Base-by-base conservation (phyloP, 2,113 vertebrate genomes). In the Tetraodon nigroviridis region DNA sequence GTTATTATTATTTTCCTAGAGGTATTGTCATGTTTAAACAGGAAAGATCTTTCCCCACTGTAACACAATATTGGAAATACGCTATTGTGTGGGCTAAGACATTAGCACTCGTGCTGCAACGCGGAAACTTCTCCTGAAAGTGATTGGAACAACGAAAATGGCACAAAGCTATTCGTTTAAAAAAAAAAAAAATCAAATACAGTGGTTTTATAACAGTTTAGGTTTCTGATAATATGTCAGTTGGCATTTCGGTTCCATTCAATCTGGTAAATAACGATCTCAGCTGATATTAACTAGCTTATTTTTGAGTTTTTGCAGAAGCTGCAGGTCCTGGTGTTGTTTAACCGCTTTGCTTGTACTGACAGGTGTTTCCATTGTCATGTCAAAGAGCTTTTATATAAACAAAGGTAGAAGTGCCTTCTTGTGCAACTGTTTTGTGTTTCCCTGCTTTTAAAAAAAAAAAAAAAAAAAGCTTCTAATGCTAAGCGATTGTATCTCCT, bases 21-120 rank as follows among this genome's bases (percentile, higher is more conserved):
- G 50, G 5, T 19, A 49, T 20, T 47, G 46, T 71, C 46, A 16
- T 47, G 63, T 61, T 57, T 47, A 13, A 42, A 72, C 63, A 61
- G 29, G 63, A 57, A 47, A 56, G 29, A 21, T 27, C 52, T 40
- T 46, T 60, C 10, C 46, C 55, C 56, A 50, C 18, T 44, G 37
- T 22, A 51, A 37, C 46, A 45, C 51, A 37, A 61, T 52, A 51
- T 13, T 47, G 29, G 17, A 29, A 49, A 42, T 32, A 18, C 19
- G 29, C 37, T 51, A 21, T 55, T 68, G 51, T 68, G 6, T 11
- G 32, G 7, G 32, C 44, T 29, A n/a, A 61, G 17, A 46, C 13
- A 46, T 37, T 2, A 44, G 42, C 17, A 37, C 42, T 6, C 14
- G 5, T 44, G 16, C 40, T 13, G 42, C 14, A 44, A 17, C 42